Base-by-base conservation (phyloP, 2,888 invertebrate species). In the Eupithecia insigniata region DNA sequence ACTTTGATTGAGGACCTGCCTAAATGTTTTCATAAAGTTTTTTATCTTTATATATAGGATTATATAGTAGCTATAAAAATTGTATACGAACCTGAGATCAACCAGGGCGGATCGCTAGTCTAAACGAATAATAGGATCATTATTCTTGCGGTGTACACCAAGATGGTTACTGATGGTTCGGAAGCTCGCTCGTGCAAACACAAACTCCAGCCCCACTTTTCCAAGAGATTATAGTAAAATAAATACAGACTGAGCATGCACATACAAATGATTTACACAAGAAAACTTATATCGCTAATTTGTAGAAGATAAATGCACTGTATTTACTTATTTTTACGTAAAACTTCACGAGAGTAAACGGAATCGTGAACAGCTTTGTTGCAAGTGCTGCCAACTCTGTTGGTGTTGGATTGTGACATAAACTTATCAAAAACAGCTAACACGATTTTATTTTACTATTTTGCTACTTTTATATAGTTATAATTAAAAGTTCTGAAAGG, bases 301-400 rank as follows among this genome's bases (percentile, higher is more conserved):
- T 30, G 18, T 2, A 18, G 60, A 30, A 6, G 16, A 1, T 60
- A 6, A 18, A 16, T 18, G 60, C 30, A 30, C 60, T 60, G 16
- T 60, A 60, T 60, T 60, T 58, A 58, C 58, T 1, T 58, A 58
- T 16, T 58, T 58, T 58, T 30, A 60, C 28, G 30, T 30, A 60
- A 60, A 60, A 30, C 8, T 55, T 55, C 55, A 4, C 12, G 55
- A 22, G 8, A 30, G 43, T 60, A 30, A 30, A 60, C 28, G 28
- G 2, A 60, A 60, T 30, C 8, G 18, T 7, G 18, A 30, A 60
- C 28, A 30, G 30, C 60, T 30, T 60, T 60, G 60, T 60, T 60
- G 30, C 60, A 8, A 30, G 60, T 60, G 60, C 18, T 30, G 60
- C 60, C 60, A 60, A 18, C 60, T 60, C 16, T 28, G 10, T 30